phyloP scores from a whole-genome alignment of 1,140 invertebrate species.

The Hypothenemus hampei region DNA sequence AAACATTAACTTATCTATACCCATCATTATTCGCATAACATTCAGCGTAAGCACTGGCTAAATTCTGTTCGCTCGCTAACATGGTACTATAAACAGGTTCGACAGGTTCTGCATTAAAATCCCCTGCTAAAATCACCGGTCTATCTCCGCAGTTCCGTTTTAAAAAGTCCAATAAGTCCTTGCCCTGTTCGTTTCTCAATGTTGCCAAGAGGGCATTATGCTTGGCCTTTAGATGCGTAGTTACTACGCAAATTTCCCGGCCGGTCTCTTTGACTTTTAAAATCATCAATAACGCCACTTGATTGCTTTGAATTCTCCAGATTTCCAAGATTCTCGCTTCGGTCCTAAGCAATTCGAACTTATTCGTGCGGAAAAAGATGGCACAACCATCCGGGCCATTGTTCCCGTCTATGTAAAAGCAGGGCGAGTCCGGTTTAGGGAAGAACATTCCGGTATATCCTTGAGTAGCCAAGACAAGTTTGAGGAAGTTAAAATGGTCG shows the following conservation, averaged over 20 bases:
- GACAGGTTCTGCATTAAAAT: constrained; percentile 73
- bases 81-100: constrained; percentile 68
- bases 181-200: constrained; percentile 69
- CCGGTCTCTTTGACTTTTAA: constrained; percentile 52
- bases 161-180: constrained; percentile 63
- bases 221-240: constrained; percentile 76
- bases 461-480: constrained; percentile 55
- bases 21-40: constrained; percentile 28
- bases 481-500: constrained; percentile 69
- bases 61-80: constrained; percentile 46
- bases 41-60: constrained; percentile 51
- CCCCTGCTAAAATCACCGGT: constrained; percentile 66
- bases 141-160: constrained; percentile 48
- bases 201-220: constrained; percentile 63
- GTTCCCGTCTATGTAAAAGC: constrained; percentile 66
- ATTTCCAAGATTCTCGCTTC: constrained; percentile 62
- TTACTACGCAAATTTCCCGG: constrained; percentile 61
- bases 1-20: not conserved
- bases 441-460: constrained; percentile 69
- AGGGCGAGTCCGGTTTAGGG: constrained; percentile 76
- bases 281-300: constrained; percentile 62
- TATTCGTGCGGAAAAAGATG: constrained; percentile 63
- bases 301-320: constrained; percentile 66
- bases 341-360: constrained; percentile 57
- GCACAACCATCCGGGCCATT: constrained; percentile 79